Base-by-base conservation (phyloP, 1,140 invertebrate species). In the Lucilia cuprina region DNA sequence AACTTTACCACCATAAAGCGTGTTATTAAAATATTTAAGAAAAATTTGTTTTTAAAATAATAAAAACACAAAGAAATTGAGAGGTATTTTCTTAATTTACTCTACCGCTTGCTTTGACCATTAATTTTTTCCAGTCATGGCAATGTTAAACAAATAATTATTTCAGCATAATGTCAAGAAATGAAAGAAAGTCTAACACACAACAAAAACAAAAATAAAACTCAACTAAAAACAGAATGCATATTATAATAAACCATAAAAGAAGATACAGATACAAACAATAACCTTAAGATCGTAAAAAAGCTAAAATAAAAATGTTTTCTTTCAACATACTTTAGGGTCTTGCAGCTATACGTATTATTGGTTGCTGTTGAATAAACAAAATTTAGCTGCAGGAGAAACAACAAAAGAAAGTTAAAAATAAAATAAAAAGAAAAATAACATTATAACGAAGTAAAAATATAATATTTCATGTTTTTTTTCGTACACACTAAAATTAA, bases 401-500 rank as follows among this genome's bases (percentile, higher is more conserved):
- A 21, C 19, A 19, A 21, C n/a, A 0, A 70, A 70, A 21, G 7
- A 7, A 70, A 25, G 34, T 17, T 35, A 34, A 78, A n/a, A 80
- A 2, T 17, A 78, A 78, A n/a, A n/a, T 9, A 75, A 9, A 77
- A 77, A 77, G 8, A 34, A 34, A 47, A 78, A 10, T 41, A 41
- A 41, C 7, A 5, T 41, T 41, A 41, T 41, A 77, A 75, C 17
- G 35, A 78, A 70, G 4, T 55, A 21, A 70, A 80, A 80, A 19
- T 50, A 25, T 80, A 25, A 19, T 50, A 12, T 80, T 80, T 80
- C 50, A 49, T 80, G 77, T 80, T 25, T 50, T 80, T 50, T 80
- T 50, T 25, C 25, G 8, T 80, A 80, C n/a, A 49, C 21, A 19
- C 19, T 80, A 80, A 80, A 80, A 80, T 78, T 78, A 41, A 78